Evolutionary conservation across 1,140 invertebrate species (phyloP).

Genomic region (Pseudachorutes palmiensis): DNA sequence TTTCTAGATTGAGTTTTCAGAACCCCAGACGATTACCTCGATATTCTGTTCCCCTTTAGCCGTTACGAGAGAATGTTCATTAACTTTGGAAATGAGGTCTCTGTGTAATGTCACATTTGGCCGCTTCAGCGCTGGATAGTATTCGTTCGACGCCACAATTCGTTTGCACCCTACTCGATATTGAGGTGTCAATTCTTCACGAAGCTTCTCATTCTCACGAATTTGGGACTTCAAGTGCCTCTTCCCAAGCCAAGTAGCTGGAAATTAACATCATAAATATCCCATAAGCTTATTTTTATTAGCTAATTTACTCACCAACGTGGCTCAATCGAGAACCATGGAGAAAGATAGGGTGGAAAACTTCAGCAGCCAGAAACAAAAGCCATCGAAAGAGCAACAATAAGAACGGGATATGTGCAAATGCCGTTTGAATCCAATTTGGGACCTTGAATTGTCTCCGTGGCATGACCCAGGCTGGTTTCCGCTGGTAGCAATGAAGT

Average conservation of each 20-base stretch:
- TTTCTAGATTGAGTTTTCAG: too few species aligned
- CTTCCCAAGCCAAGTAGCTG: not conserved
- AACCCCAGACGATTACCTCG: slow-evolving; percentile 11
- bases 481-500: slow-evolving; percentile 27
- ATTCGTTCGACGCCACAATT: slow-evolving; percentile 12
- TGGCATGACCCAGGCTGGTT: slow-evolving; percentile 26
- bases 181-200: slow-evolving; percentile 1
- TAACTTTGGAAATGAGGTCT: slow-evolving; percentile 12
- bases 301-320: not conserved
- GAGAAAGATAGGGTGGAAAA: not conserved
- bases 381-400: slow-evolving; percentile 1
- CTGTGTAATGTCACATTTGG: slow-evolving; percentile 12
- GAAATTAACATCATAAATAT: not conserved
- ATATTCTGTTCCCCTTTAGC: slow-evolving; percentile 4
- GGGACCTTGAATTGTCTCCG: slow-evolving; percentile 17
- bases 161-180: slow-evolving; percentile 20
- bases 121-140: slow-evolving; percentile 2
- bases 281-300: not conserved
- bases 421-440: not conserved
- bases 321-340: not conserved
- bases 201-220: not conserved
- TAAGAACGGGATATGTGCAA: slow-evolving; percentile 16
- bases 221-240: not conserved
- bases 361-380: slow-evolving; percentile 12
- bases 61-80: slow-evolving; percentile 11